Percentiles rank a stretch among this genome's conserved stretches.
Conservation (phyloP, 2,888 invertebrate genomes). For the Lumbricus terrestris region DNA sequence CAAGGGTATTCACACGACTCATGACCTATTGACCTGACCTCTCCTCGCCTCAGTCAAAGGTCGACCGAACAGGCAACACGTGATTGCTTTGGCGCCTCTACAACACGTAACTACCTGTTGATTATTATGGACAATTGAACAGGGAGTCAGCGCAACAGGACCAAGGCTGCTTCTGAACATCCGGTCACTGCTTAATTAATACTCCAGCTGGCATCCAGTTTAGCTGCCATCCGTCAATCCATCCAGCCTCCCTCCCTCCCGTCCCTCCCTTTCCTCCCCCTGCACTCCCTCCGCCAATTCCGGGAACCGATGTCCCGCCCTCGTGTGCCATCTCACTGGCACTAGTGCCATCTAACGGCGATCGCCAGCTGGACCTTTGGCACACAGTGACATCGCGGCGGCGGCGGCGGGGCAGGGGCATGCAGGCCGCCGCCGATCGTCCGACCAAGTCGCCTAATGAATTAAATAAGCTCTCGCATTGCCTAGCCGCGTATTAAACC, state of each 20-base stretch:
- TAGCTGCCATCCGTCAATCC: not conserved
- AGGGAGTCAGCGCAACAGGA: not conserved
- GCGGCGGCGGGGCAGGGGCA: not conserved
- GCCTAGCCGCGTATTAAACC: conserved; percentile 7
- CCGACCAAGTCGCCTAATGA: not conserved
- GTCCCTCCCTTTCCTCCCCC: not conserved
- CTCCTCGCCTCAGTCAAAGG: not conserved
- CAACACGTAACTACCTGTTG: not conserved
- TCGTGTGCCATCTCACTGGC: not conserved
- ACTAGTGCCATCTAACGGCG: conserved; percentile 3
- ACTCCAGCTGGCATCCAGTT: not conserved
- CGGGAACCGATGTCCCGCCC: not conserved
- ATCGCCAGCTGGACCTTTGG: conserved; percentile 10
- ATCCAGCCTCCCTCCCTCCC: not conserved
- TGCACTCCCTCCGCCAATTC: not conserved
- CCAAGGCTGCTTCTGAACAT: not conserved
- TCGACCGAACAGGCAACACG: not conserved
- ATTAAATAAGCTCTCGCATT: conserved; percentile 14
- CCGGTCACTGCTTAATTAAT: not conserved
- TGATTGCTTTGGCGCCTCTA: not conserved
- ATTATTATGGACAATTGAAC: not conserved
- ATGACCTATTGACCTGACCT: not conserved
- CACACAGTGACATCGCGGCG: not conserved
- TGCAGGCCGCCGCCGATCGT: not conserved
- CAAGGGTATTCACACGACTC: not conserved